These are phyloP conservation scores for Acrobasis consociella DNA, from an alignment of 2,888 invertebrate species.

Conservation along the genomic window DNA sequence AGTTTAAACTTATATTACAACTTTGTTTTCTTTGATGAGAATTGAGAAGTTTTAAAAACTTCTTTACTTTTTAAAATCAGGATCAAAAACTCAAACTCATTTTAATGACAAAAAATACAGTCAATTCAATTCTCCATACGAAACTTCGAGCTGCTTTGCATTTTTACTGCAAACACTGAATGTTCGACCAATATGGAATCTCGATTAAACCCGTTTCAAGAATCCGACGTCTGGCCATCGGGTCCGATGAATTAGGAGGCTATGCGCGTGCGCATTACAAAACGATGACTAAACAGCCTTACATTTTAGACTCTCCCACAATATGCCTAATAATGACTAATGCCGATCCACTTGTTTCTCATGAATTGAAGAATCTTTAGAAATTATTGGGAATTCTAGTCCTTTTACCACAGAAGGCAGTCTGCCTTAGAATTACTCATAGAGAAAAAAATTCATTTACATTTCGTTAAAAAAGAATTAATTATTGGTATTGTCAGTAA, in stretches of 20 bases:
- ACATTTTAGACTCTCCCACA: slow-evolving; percentile 43
- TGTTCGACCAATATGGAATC: slow-evolving; percentile 21
- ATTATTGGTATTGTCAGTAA: too few relatives aligned
- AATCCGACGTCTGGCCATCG: slow-evolving; percentile 23
- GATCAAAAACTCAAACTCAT: background rate
- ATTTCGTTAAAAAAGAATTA: too few relatives aligned
- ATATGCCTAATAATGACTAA: slow-evolving; percentile 46
- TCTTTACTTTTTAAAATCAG: background rate
- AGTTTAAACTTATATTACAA: background rate
- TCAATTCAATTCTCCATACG: background rate
- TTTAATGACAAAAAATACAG: background rate
- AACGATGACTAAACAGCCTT: slow-evolving; percentile 67
- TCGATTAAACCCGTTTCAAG: slow-evolving; percentile 23
- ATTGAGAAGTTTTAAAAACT: background rate
- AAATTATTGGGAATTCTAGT: background rate
- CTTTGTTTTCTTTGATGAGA: too few relatives aligned
- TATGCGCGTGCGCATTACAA: slow-evolving; percentile 68
- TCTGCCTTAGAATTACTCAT: slow-evolving; percentile 17
- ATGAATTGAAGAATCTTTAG: background rate
- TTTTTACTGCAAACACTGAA: slow-evolving; percentile 19
- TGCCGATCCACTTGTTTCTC: slow-evolving; percentile 20
- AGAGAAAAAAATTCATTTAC: background rate
- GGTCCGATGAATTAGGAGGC: slow-evolving; percentile 59
- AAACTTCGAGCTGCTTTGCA: slow-evolving; percentile 26
- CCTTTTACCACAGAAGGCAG: background rate